These are phyloP conservation scores for Hystrix brachyura DNA, from an alignment of 2,113 vertebrate species.

Conservation along the genomic window DNA sequence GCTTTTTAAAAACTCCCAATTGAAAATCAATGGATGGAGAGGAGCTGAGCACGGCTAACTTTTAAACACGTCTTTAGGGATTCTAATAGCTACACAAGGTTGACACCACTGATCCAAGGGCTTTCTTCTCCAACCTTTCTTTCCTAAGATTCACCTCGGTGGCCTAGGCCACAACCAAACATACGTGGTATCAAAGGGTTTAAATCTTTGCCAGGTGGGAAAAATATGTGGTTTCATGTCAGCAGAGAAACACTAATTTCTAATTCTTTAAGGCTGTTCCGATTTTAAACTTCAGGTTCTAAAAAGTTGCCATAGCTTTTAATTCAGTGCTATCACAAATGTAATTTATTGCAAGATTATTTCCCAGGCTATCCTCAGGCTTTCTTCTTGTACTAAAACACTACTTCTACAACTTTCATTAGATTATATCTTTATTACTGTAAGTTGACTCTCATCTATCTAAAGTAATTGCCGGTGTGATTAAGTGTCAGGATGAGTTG, in stretches of 20 bases:
- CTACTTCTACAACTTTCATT: slow-evolving; percentile 40
- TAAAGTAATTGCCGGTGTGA: slow-evolving; percentile 41
- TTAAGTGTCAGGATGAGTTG: slow-evolving; percentile 16
- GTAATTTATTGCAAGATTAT: slow-evolving; percentile 43
- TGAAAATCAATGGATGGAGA: background rate
- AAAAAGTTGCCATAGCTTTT: background rate
- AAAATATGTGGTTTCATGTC: background rate
- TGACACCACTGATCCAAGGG: background rate
- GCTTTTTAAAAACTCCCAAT: background rate
- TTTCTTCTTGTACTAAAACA: slow-evolving; percentile 51
- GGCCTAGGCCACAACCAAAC: background rate
- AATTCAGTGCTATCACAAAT: background rate
- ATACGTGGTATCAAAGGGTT: background rate
- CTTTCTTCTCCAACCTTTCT: background rate
- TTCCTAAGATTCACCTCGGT: background rate
- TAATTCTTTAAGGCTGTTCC: background rate
- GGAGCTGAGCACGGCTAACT: background rate
- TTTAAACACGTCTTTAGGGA: background rate
- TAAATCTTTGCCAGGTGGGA: slow-evolving; percentile 17
- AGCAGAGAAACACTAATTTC: slow-evolving; percentile 35
- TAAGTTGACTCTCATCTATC: slow-evolving; percentile 38
- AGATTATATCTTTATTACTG: slow-evolving; percentile 47
- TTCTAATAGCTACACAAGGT: background rate
- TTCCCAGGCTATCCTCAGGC: slow-evolving; percentile 5
- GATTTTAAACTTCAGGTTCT: slow-evolving; percentile 57